Percentiles rank a stretch among this genome's conserved stretches.
Evolutionary conservation across 37 sponge, comb jelly and placozoan species (phyloP).

Genomic region (Beroe ovata): DNA sequence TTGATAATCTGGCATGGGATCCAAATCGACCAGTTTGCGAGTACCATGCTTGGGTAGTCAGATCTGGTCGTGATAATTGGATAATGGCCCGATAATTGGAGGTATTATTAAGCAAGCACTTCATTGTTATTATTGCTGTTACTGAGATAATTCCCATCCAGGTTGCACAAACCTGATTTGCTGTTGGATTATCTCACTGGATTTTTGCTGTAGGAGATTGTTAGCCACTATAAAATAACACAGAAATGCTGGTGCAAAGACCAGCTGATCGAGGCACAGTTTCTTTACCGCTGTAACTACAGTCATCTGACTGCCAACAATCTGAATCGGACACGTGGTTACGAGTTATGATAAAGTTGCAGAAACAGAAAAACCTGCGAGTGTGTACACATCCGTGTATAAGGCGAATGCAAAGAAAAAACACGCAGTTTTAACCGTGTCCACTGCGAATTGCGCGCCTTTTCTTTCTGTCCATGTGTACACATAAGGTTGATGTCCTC

Average conservation of each 20-base stretch:
- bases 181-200: not conserved
- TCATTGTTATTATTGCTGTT: too few relatives aligned
- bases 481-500: too few relatives aligned
- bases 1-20: constrained; percentile 1
- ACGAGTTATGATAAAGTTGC: too few relatives aligned
- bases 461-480: too few relatives aligned
- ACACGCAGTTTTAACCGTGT: too few relatives aligned
- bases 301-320: constrained; percentile 40
- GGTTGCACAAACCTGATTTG: not conserved
- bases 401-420: not conserved
- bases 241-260: constrained; percentile 40
- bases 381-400: not conserved
- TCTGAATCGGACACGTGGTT: too few relatives aligned
- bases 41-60: not conserved
- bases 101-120: too few relatives aligned
- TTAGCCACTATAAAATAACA: not conserved
- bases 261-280: not conserved
- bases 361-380: not conserved
- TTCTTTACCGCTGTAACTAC: not conserved
- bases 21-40: constrained; percentile 44
- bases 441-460: too few relatives aligned
- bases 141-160: too few relatives aligned
- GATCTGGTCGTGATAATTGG: too few relatives aligned
- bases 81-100: too few relatives aligned
- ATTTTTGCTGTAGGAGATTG: constrained; percentile 13